Percentiles rank a stretch among this genome's conserved stretches.
Conservation (phyloP, 1,140 invertebrate species). For the Bombyx mandarina region DNA sequence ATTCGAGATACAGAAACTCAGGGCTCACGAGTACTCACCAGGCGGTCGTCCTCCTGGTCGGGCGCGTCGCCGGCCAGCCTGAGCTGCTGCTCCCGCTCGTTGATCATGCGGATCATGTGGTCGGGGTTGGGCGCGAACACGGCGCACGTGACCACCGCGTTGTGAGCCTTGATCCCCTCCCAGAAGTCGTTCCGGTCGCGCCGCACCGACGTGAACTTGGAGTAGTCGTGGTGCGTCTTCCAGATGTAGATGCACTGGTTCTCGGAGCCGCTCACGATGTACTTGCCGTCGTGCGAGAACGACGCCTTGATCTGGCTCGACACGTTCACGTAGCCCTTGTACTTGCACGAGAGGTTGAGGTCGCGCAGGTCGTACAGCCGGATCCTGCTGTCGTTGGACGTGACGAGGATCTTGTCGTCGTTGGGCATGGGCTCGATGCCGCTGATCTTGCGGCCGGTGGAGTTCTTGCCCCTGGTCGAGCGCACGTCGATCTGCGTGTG, state of each 20-base stretch:
- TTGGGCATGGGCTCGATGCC: slow-evolving; percentile 97
- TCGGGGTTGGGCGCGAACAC: slow-evolving; percentile 98
- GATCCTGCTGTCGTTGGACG: slow-evolving; percentile 98
- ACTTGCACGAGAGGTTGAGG: slow-evolving; percentile 96
- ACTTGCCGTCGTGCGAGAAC: slow-evolving; percentile 96
- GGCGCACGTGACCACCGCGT: slow-evolving; percentile 96
- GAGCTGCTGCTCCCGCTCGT: slow-evolving; percentile 72
- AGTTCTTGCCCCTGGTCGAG: slow-evolving; percentile 94
- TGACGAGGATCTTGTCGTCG: slow-evolving; percentile 97
- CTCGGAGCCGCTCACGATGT: slow-evolving; percentile 97
- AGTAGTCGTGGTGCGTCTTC: slow-evolving; percentile 96
- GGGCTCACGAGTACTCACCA: slow-evolving; percentile 21
- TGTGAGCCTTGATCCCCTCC: slow-evolving; percentile 98
- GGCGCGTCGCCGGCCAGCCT: slow-evolving; percentile 27
- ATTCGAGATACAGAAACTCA: neutral
- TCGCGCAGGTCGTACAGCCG: slow-evolving; percentile 97
- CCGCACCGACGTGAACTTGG: slow-evolving; percentile 94
- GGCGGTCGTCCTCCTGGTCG: slow-evolving; percentile 51
- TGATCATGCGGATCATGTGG: slow-evolving; percentile 86
- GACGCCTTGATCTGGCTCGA: slow-evolving; percentile 98
- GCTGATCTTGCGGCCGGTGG: slow-evolving; percentile 94
- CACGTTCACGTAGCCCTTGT: slow-evolving; percentile 93
- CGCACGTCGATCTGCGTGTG: slow-evolving; percentile 97
- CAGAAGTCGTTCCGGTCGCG: slow-evolving; percentile 97
- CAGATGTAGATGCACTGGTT: slow-evolving; percentile 98